phyloP scores from a whole-genome alignment of 2,113 vertebrate species.

The Clarias batrachus region DNA sequence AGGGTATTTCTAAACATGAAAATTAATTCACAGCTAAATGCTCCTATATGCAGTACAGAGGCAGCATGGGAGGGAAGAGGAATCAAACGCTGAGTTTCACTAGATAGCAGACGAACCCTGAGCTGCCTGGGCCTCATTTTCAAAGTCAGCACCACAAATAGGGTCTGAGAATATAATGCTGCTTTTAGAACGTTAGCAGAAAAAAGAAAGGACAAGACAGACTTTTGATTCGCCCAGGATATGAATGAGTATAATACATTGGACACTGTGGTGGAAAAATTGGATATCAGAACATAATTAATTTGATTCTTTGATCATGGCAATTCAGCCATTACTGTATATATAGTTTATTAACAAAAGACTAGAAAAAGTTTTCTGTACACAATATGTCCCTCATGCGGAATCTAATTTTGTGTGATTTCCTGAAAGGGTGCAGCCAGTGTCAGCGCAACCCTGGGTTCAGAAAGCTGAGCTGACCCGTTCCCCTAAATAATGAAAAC shows the following conservation, averaged over 20 bases:
- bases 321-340: too few species aligned
- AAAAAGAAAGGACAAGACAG: background rate
- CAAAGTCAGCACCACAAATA: conserved; percentile 58
- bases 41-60: conserved; percentile 69
- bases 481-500: conserved; percentile 59
- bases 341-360: background rate
- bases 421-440: conserved; percentile 42
- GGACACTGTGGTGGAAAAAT: background rate
- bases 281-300: background rate
- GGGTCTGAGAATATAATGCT: conserved; percentile 38
- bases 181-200: background rate
- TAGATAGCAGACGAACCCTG: conserved; percentile 52
- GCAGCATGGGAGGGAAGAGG: conserved; percentile 32
- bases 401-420: conserved; percentile 30
- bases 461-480: conserved; percentile 67
- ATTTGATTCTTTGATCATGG: background rate
- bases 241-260: conserved; percentile 46
- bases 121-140: conserved; percentile 31
- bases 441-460: conserved; percentile 68
- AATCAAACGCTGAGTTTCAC: conserved; percentile 70
- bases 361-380: background rate
- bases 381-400: background rate
- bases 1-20: conserved; percentile 75
- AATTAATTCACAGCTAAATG: conserved; percentile 77
- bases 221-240: conserved; percentile 51